Percentiles rank a stretch among this genome's conserved stretches.
Conservation (phyloP, 2,113 vertebrate species). For the Notarius lentiginosus region DNA sequence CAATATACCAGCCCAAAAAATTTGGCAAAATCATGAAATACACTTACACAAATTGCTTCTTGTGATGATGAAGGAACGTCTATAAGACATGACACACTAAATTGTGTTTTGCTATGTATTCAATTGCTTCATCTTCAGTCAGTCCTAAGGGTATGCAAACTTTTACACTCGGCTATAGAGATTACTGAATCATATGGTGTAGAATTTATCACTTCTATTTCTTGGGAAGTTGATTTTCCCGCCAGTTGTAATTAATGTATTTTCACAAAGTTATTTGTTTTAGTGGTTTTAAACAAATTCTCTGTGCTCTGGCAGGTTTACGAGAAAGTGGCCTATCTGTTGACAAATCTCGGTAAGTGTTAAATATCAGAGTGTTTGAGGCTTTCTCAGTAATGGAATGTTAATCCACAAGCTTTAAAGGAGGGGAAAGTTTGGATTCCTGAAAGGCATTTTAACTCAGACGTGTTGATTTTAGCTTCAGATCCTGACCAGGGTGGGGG, state of each 20-base stretch:
- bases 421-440: constrained; percentile 10
- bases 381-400: constrained; percentile 15
- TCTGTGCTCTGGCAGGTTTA: constrained; percentile 81
- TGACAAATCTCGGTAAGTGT: constrained; percentile 92
- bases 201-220: background rate
- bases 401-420: constrained; percentile 24
- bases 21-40: background rate
- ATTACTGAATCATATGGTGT: background rate
- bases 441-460: constrained; percentile 26
- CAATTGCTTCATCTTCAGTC: background rate
- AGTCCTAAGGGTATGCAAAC: background rate
- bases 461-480: constrained; percentile 24
- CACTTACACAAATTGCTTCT: background rate
- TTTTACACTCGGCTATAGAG: background rate
- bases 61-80: background rate
- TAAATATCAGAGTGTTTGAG: background rate
- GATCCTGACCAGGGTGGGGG: constrained; percentile 3
- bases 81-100: background rate
- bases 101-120: background rate
- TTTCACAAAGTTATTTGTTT: background rate
- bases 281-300: constrained; percentile 27
- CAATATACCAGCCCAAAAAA: background rate
- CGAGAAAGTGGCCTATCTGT: constrained; percentile 94
- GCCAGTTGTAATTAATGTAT: background rate
- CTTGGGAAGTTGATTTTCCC: background rate